Base-by-base conservation (phyloP, 2,888 invertebrate species). In the Xylocampa areola region DNA sequence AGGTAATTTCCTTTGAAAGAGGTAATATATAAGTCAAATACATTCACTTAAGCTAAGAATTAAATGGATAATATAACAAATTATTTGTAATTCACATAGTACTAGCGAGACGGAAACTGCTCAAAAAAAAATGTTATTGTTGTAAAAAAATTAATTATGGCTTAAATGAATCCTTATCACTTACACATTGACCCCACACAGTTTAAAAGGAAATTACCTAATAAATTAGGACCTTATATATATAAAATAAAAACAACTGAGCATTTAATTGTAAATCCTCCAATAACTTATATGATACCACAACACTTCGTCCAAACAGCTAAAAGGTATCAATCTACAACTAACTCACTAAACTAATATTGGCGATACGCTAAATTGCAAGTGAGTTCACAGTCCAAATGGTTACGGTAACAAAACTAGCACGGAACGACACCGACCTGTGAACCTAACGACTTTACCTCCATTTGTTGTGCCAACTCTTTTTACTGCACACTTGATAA, bases 341-440 rank as follows among this genome's bases (percentile, higher is more conserved):
- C 45, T 53, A 70, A 66, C 58, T 62, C 8, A 16, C 13, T 51
- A 67, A 65, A 67, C 50, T 57, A 68, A 68, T 73, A 71, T 64
- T 65, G 49, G 43, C 25, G 51, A 53, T 67, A 40, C 49, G 27
- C 23, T 61, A 62, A 71, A 71, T 60, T 64, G 36, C 37, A 70
- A 83, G 79, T 78, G 62, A 76, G 82, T 82, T 79, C 76, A 17
- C 44, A 59, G 55, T 51, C 59, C 61, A 59, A 52, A 71, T 81
- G 74, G 81, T 85, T 82, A 82, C 61, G 59, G 61, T 82, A 80
- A 83, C 82, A 69, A 77, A 81, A 77, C 76, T 80, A 79, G 77
- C 76, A 65, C 72, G 74, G 73, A 59, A 69, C 76, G 78, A 76
- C 65, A 77, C 75, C 71, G 80, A 82, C 79, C 77, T 80, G 75